Evolutionary conservation across 53 echinoderm and acorn worm genomes (phyloP).

Genomic region (Echinometra lucunter): DNA sequence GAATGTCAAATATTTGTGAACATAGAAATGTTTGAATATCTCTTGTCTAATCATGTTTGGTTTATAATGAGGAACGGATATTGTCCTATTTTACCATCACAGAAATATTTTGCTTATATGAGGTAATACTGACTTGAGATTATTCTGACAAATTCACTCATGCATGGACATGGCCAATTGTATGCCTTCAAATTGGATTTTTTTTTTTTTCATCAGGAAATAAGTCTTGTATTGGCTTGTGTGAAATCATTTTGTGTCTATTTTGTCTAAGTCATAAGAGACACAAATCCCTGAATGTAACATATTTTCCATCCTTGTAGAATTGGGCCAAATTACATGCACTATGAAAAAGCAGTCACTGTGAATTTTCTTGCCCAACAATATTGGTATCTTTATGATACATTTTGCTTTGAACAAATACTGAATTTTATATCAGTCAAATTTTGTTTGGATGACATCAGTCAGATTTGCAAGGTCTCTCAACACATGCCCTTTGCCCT

Average conservation of each 20-base stretch:
- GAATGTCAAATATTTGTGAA: background rate
- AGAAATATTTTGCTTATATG: too few relatives aligned
- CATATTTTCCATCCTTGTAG: too few relatives aligned
- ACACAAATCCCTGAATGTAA: too few relatives aligned
- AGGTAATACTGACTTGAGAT: background rate
- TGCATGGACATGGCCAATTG: background rate
- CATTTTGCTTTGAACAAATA: background rate
- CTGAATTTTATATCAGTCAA: too few relatives aligned
- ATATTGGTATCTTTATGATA: background rate
- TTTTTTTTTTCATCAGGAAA: too few relatives aligned
- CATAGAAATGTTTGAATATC: background rate
- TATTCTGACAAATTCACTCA: background rate
- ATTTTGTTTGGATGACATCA: too few relatives aligned
- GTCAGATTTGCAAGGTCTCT: too few relatives aligned
- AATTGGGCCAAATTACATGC: background rate
- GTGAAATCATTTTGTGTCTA: too few relatives aligned
- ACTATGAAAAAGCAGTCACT: too few relatives aligned
- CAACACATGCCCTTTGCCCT: too few relatives aligned
- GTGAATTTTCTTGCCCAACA: background rate
- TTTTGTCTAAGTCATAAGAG: too few relatives aligned
- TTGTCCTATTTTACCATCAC: background rate
- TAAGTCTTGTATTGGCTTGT: too few relatives aligned
- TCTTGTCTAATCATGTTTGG: background rate
- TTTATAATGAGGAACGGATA: background rate
- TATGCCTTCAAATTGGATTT: background rate